Percentiles rank a stretch among this genome's conserved stretches.
phyloP scores from a whole-genome alignment of 2,888 invertebrate genomes.

The Cephus runcator region DNA sequence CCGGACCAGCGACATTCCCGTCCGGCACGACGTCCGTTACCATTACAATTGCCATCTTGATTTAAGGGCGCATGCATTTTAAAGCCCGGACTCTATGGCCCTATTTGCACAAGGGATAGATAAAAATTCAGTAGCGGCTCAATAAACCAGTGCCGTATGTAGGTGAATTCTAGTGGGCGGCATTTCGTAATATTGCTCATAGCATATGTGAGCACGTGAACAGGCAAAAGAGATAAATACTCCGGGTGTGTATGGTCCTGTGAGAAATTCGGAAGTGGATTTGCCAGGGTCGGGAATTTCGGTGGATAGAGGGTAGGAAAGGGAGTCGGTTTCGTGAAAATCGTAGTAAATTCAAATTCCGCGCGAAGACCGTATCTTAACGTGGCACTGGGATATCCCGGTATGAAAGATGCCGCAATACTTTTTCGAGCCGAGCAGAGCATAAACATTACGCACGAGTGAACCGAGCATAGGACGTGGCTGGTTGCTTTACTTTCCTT shows the following conservation, averaged over 20 bases:
- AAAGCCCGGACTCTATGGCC: slow-evolving; percentile 39
- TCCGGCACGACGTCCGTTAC: background rate
- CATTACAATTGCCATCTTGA: slow-evolving; percentile 36
- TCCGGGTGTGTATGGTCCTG: background rate
- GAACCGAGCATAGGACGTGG: slow-evolving; percentile 9
- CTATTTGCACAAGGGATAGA: slow-evolving; percentile 52
- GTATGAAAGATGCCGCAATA: slow-evolving; percentile 9
- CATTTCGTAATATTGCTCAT: background rate
- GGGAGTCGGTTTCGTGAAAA: background rate
- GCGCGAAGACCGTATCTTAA: background rate
- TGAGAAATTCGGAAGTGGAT: background rate
- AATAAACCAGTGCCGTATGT: slow-evolving; percentile 44
- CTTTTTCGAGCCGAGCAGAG: slow-evolving; percentile 20
- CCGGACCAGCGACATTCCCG: background rate
- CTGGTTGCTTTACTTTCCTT: slow-evolving; percentile 19
- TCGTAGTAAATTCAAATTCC: background rate
- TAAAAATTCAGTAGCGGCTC: slow-evolving; percentile 58
- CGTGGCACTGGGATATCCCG: background rate
- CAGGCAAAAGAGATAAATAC: slow-evolving; percentile 23
- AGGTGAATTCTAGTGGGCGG: slow-evolving; percentile 1
- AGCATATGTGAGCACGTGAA: background rate
- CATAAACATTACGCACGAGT: slow-evolving; percentile 30
- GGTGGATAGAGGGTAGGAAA: slow-evolving; percentile 4
- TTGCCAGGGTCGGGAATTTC: background rate
- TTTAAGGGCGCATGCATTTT: slow-evolving; percentile 57